A percentile compares a stretch with the other conserved stretches of the same genome.
These are phyloP conservation scores for Epinotia brunnichana DNA, from an alignment of 2,888 invertebrate genomes.

Conservation along the genomic window DNA sequence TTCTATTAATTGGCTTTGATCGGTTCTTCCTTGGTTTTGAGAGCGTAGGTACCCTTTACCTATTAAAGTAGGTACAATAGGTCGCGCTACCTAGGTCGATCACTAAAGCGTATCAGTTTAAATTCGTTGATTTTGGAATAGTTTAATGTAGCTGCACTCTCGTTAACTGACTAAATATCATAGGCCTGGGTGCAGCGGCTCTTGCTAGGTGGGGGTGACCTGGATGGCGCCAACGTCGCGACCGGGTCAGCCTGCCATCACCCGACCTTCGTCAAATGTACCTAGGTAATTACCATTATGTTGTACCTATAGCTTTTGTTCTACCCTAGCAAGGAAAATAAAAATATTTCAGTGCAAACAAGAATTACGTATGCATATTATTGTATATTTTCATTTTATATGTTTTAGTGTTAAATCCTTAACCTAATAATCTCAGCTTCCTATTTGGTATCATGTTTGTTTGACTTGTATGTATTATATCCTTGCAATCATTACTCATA, in stretches of 20 bases:
- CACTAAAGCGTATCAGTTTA: not conserved
- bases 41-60: not conserved
- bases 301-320: conserved; percentile 16
- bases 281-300: conserved; percentile 49
- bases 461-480: too few relatives aligned
- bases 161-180: conserved; percentile 18
- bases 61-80: too few relatives aligned
- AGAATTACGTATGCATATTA: too few relatives aligned
- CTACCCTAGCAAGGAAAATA: not conserved
- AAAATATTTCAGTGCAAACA: not conserved
- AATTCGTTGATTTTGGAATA: not conserved
- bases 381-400: too few relatives aligned
- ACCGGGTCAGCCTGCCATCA: conserved; percentile 75
- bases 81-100: not conserved
- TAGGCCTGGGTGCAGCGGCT: conserved; percentile 25
- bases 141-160: conserved; percentile 12
- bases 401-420: too few relatives aligned
- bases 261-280: conserved; percentile 66
- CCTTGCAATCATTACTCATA: too few relatives aligned
- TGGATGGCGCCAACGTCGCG: conserved; percentile 81
- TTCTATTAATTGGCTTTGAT: conserved; percentile 53
- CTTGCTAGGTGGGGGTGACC: conserved; percentile 65
- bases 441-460: too few relatives aligned
- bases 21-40: conserved; percentile 15
- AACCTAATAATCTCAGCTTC: not conserved